Percentiles rank a stretch among this genome's conserved stretches.
phyloP scores from a whole-genome alignment of 2,888 invertebrate species.

The Altica lythri region DNA sequence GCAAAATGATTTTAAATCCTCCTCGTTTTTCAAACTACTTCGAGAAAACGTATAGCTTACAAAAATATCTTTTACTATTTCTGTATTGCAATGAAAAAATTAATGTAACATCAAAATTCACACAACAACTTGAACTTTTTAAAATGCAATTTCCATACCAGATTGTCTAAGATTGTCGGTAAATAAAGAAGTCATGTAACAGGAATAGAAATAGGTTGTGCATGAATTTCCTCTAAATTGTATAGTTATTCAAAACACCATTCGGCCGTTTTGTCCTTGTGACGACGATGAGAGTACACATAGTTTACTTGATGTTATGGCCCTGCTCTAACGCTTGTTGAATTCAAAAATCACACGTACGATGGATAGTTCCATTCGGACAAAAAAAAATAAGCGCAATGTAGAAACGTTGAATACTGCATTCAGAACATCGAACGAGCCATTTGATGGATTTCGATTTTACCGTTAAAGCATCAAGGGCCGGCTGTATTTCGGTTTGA shows the following conservation, averaged over 20 bases:
- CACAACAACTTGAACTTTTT: not conserved
- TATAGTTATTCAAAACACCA: slow-evolving; percentile 21
- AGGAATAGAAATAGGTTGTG: slow-evolving; percentile 9
- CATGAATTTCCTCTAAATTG: slow-evolving; percentile 17
- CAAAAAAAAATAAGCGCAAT: slow-evolving; percentile 24
- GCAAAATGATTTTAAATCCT: no score
- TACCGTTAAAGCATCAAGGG: no score
- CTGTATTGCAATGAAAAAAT: not conserved
- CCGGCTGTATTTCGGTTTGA: no score
- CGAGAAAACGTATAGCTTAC: no score
- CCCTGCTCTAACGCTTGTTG: slow-evolving; percentile 39
- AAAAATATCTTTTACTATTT: no score
- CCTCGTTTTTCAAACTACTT: no score
- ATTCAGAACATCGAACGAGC: slow-evolving; percentile 16
- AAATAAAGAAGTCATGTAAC: slow-evolving; percentile 14
- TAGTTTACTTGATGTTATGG: slow-evolving; percentile 36
- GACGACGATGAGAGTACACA: slow-evolving; percentile 14
- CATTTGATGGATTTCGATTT: slow-evolving; percentile 11
- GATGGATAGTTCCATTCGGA: slow-evolving; percentile 36
- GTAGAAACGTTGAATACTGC: slow-evolving; percentile 28
- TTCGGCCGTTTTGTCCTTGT: slow-evolving; percentile 27
- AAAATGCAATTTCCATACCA: slow-evolving; percentile 2
- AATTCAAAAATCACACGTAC: slow-evolving; percentile 43
- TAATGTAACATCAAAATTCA: slow-evolving; percentile 2
- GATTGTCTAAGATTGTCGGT: slow-evolving; percentile 9